phyloP scores from a whole-genome alignment of 1,140 invertebrate genomes.

The Drosophila insularis region DNA sequence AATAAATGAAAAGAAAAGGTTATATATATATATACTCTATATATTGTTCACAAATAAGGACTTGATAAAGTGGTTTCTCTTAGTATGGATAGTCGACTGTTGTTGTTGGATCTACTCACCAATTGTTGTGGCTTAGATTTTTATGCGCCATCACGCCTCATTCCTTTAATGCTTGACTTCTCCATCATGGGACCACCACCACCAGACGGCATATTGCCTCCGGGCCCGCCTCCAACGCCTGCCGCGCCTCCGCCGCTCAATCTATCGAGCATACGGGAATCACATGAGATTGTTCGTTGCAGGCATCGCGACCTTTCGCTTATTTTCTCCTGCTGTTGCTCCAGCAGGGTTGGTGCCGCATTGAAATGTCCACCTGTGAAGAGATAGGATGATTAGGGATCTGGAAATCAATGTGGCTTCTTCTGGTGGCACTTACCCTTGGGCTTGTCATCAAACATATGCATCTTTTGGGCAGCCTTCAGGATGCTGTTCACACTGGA shows the following conservation, averaged over 20 bases:
- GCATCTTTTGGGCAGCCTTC: conserved; percentile 64
- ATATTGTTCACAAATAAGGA: no score
- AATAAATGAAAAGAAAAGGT: no score
- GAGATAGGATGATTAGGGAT: not conserved
- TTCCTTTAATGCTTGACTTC: conserved; percentile 34
- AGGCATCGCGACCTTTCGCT: conserved; percentile 86
- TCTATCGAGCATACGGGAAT: conserved; percentile 64
- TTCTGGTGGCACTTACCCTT: conserved; percentile 45
- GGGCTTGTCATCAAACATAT: conserved; percentile 72
- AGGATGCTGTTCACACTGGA: conserved; percentile 65
- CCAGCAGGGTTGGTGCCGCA: conserved; percentile 88
- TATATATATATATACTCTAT: no score
- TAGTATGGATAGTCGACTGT: no score
- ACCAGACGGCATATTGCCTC: conserved; percentile 17
- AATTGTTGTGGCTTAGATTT: not conserved
- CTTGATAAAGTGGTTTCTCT: no score
- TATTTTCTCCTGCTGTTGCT: conserved; percentile 89
- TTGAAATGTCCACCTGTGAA: conserved; percentile 83
- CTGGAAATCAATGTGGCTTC: not conserved
- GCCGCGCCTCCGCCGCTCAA: conserved; percentile 41
- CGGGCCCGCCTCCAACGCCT: conserved; percentile 13
- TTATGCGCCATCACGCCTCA: conserved; percentile 48
- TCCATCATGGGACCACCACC: conserved; percentile 7
- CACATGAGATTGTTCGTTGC: conserved; percentile 84
- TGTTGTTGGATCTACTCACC: not conserved